Conservation (phyloP, 1,140 invertebrate genomes). For the Muscidifurax raptorellus region DNA sequence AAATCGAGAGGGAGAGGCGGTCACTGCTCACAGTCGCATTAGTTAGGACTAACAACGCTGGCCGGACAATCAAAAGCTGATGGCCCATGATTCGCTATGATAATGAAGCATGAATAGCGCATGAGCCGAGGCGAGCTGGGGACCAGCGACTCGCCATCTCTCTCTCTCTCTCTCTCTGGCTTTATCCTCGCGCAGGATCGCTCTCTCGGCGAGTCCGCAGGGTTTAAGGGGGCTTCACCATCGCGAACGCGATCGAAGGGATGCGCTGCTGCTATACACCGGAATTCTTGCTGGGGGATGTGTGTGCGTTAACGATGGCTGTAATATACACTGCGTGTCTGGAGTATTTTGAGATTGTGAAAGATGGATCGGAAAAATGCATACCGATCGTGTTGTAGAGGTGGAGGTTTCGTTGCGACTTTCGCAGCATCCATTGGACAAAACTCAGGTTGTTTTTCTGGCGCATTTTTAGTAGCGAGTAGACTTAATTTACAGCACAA, state of each 20-base stretch:
- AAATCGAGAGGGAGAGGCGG: slow-evolving; percentile 59
- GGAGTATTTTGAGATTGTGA: too few relatives aligned
- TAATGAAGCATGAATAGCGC: slow-evolving; percentile 75
- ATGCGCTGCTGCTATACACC: not conserved
- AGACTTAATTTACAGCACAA: too few relatives aligned
- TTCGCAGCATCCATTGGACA: too few relatives aligned
- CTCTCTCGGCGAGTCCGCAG: not conserved
- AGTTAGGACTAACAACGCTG: slow-evolving; percentile 74
- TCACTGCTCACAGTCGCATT: slow-evolving; percentile 74
- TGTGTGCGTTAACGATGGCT: too few relatives aligned
- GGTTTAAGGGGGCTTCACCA: not conserved
- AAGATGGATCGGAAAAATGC: too few relatives aligned
- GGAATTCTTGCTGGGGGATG: not conserved
- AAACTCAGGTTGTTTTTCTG: too few relatives aligned
- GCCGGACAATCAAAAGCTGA: slow-evolving; percentile 76
- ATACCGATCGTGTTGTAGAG: too few relatives aligned
- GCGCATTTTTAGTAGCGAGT: too few relatives aligned
- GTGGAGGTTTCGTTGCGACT: too few relatives aligned
- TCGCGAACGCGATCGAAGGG: not conserved
- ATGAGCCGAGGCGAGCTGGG: slow-evolving; percentile 71
- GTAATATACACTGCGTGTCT: too few relatives aligned
- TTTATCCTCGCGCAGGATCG: not conserved
- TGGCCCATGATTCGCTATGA: slow-evolving; percentile 76
- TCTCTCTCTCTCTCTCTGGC: slow-evolving; percentile 40
- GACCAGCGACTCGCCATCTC: slow-evolving; percentile 43